Conservation (phyloP, 1,140 invertebrate genomes). For the Heliconius hewitsoni region DNA sequence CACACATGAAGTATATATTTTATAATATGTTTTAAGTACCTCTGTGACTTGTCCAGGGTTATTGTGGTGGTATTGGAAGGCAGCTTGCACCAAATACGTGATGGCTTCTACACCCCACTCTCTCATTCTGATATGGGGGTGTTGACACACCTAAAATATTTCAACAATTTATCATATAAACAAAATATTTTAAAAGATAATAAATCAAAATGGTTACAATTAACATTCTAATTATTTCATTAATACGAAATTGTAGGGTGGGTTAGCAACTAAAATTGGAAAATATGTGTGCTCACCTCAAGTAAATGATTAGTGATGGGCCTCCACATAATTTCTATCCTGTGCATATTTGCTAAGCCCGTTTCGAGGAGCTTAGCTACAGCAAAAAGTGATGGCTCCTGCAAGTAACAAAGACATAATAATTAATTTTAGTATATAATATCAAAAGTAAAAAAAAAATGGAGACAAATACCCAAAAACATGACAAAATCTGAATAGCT, state of each 20-base stretch:
- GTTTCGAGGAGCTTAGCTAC: conserved; percentile 98
- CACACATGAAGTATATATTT: background rate
- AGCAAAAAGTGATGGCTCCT: conserved; percentile 98
- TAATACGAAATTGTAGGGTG: no score
- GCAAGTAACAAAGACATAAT: conserved; percentile 41
- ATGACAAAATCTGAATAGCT: background rate
- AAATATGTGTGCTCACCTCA: conserved; percentile 82
- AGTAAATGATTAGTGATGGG: conserved; percentile 97
- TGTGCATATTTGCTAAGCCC: conserved; percentile 94
- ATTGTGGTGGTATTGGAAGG: conserved; percentile 93
- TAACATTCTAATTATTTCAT: no score
- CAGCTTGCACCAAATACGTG: conserved; percentile 95
- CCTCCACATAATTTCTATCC: conserved; percentile 97
- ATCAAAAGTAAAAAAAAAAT: no score
- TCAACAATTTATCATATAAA: background rate
- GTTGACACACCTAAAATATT: conserved; percentile 88
- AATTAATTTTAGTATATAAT: background rate
- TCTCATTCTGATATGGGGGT: conserved; percentile 96
- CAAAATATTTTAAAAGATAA: no score
- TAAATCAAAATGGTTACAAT: no score
- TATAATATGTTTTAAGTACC: conserved; percentile 72
- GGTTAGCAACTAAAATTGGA: background rate
- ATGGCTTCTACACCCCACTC: conserved; percentile 99
- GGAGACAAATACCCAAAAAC: no score
- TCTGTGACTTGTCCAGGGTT: conserved; percentile 92